Evolutionary conservation across 2,888 invertebrate species (phyloP).

Genomic region (Scaptomyza caliginosa): DNA sequence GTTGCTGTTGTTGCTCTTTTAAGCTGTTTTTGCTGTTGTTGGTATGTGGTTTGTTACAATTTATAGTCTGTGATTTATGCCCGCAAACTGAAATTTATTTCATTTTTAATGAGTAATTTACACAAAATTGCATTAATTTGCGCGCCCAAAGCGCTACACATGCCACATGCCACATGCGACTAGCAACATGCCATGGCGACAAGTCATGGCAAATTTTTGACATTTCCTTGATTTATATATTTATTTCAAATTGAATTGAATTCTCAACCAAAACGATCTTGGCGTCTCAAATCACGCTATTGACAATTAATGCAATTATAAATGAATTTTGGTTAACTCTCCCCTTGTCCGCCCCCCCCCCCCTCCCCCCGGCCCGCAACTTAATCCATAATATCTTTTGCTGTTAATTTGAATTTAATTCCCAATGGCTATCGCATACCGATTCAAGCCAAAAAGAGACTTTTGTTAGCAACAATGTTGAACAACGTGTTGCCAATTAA

Average conservation of each 20-base stretch:
- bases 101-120: constrained; percentile 80
- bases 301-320: constrained; percentile 38
- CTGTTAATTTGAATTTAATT: constrained; percentile 44
- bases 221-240: constrained; percentile 75
- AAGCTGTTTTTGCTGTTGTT: constrained; percentile 25
- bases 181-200: constrained; percentile 51
- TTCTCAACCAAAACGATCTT: constrained; percentile 41
- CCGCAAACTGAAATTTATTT: constrained; percentile 72
- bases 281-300: constrained; percentile 20
- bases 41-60: constrained; percentile 52
- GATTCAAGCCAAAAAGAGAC: not conserved
- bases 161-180: constrained; percentile 52
- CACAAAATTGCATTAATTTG: constrained; percentile 77
- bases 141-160: constrained; percentile 56
- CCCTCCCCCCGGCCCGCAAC: no score
- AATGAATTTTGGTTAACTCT: constrained; percentile 10
- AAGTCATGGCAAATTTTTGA: constrained; percentile 78
- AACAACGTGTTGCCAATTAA: constrained; percentile 66
- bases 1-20: constrained; percentile 25
- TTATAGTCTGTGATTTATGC: constrained; percentile 77
- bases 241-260: constrained; percentile 54
- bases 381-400: not conserved
- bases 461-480: constrained; percentile 19
- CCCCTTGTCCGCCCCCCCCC: no score
- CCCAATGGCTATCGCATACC: constrained; percentile 22